Evolutionary conservation across 2,113 vertebrate genomes (phyloP).

Genomic region (Lagenorhynchus albirostris): DNA sequence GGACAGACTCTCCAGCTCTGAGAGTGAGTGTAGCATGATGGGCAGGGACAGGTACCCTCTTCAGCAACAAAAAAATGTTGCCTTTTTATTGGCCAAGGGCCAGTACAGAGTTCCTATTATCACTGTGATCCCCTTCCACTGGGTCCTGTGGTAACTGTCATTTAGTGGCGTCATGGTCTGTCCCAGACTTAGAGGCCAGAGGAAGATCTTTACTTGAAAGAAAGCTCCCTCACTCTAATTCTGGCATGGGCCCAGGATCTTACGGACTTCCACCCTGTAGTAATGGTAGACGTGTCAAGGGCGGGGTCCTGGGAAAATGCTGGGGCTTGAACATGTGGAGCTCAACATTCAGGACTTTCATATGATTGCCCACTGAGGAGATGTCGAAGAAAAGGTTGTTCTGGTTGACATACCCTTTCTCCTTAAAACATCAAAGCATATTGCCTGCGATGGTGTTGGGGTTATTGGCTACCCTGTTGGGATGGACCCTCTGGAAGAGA

Average conservation of each 20-base stretch:
- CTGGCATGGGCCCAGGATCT: constrained; percentile 49
- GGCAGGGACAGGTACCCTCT: neutral
- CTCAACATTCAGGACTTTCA: constrained; percentile 85
- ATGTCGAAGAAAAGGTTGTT: constrained; percentile 85
- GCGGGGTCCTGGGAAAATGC: constrained; percentile 46
- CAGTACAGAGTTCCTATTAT: neutral
- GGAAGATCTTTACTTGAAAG: constrained; percentile 84
- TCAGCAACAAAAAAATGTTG: neutral
- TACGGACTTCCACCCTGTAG: constrained; percentile 77
- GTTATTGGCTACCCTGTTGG: constrained; percentile 72
- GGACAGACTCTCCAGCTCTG: neutral
- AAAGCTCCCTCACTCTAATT: constrained; percentile 75
- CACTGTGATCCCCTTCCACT: neutral
- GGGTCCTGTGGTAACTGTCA: neutral
- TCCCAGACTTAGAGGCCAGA: constrained; percentile 83
- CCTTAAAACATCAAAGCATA: constrained; percentile 84
- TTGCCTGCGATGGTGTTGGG: constrained; percentile 79
- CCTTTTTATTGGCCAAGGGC: neutral
- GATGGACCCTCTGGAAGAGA: constrained; percentile 83
- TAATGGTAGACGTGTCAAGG: constrained; percentile 71
- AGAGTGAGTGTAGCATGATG: neutral
- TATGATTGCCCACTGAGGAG: constrained; percentile 81
- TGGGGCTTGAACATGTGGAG: constrained; percentile 85
- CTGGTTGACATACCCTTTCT: constrained; percentile 80
- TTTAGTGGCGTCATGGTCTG: constrained; percentile 65